These are phyloP conservation scores for Dermolepida albohirtum DNA, from an alignment of 2,888 invertebrate species.

Conservation along the genomic window DNA sequence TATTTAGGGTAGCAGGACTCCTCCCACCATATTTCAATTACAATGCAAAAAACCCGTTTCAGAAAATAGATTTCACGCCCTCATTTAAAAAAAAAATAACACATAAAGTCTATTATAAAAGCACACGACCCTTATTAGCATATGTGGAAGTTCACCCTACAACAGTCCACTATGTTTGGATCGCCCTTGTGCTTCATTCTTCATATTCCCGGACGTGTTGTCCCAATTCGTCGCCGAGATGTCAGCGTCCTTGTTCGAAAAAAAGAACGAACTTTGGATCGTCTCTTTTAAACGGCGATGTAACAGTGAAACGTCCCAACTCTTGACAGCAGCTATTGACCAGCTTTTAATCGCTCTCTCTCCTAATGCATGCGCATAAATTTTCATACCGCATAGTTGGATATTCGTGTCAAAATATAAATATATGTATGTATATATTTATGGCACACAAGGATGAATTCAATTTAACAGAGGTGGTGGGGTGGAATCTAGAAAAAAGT, in stretches of 20 bases:
- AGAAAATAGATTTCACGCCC: background rate
- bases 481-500: background rate
- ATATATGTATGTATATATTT: conserved; percentile 24
- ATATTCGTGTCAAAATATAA: conserved; percentile 36
- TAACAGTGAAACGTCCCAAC: background rate
- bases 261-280: background rate
- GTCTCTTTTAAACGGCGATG: background rate
- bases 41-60: background rate
- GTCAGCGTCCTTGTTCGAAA: conserved; percentile 32
- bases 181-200: conserved; percentile 23
- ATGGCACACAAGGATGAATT: conserved; percentile 30
- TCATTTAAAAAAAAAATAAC: background rate
- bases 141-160: conserved; percentile 2
- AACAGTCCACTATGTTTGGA: conserved; percentile 1
- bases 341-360: conserved; percentile 20
- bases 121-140: no score
- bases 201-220: conserved; percentile 8
- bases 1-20: background rate
- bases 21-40: background rate
- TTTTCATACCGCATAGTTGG: conserved; percentile 10
- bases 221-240: conserved; percentile 19
- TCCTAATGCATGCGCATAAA: conserved; percentile 35
- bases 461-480: conserved; percentile 14
- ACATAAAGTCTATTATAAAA: no score
- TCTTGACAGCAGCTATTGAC: conserved; percentile 27